Evolutionary conservation across 2,113 vertebrate species (phyloP).

Genomic region (Fregata magnificens): DNA sequence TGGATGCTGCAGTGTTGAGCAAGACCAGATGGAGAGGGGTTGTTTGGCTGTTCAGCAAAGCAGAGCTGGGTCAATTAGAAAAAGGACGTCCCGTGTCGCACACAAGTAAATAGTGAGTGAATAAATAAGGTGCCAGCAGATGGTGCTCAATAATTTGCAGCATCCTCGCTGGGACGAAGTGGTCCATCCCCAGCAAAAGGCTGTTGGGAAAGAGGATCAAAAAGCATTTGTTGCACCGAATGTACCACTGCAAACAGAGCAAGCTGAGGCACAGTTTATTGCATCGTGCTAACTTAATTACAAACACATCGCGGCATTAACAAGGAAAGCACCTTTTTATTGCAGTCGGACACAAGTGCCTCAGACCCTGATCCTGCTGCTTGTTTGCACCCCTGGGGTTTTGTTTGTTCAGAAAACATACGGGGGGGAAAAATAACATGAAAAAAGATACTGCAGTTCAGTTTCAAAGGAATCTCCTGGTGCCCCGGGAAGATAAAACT

Average conservation of each 20-base stretch:
- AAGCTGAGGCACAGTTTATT: neutral
- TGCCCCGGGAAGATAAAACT: neutral
- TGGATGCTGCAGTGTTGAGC: neutral
- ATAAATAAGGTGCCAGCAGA: slow-evolving; percentile 38
- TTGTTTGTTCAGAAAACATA: neutral
- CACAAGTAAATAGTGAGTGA: neutral
- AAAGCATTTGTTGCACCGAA: neutral
- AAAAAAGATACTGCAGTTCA: neutral
- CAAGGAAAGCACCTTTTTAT: neutral
- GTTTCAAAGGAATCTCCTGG: neutral
- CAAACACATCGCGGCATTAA: neutral
- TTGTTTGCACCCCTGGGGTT: neutral
- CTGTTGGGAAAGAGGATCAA: neutral
- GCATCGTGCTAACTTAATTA: neutral
- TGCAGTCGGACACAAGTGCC: neutral
- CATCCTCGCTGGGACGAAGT: neutral
- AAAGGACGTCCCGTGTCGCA: rapidly evolving
- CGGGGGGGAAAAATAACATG: neutral
- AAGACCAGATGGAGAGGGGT: neutral
- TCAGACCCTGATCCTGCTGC: neutral
- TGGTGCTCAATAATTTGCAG: slow-evolving; percentile 23
- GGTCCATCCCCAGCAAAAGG: neutral
- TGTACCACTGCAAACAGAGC: neutral
- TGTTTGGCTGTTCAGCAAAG: neutral
- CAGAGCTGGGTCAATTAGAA: neutral